A percentile compares a stretch with the other conserved stretches of the same genome.
Conservation (phyloP, 2,888 invertebrate genomes). For the Drosophila cracens region DNA sequence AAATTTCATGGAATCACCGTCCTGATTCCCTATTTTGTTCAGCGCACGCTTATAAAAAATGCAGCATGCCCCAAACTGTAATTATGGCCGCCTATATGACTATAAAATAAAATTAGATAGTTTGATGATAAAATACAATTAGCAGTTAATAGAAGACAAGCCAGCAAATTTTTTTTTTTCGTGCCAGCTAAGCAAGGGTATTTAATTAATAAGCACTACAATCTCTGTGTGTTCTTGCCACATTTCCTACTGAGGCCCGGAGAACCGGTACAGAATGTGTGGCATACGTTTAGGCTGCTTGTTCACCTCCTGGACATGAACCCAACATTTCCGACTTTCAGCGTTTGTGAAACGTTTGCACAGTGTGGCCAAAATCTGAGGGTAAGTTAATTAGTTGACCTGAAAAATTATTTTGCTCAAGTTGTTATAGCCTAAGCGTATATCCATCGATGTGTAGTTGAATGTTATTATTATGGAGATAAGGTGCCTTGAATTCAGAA, state of each 20-base stretch:
- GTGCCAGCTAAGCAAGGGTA: slow-evolving; percentile 10
- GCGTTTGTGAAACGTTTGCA: slow-evolving; percentile 22
- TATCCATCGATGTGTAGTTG: background rate
- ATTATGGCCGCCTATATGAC: background rate
- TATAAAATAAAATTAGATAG: background rate
- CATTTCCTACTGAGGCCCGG: background rate
- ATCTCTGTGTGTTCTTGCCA: background rate
- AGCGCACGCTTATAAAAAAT: slow-evolving; percentile 42
- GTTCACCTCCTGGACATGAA: slow-evolving; percentile 22
- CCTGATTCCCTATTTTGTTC: slow-evolving; percentile 32
- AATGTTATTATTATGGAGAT: background rate
- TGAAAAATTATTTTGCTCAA: background rate
- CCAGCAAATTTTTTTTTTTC: slow-evolving; percentile 1
- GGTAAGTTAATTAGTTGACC: slow-evolving; percentile 53
- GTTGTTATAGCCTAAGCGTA: background rate
- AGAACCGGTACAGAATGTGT: background rate
- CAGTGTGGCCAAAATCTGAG: slow-evolving; percentile 79
- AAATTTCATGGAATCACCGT: slow-evolving; percentile 32
- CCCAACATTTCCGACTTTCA: slow-evolving; percentile 17
- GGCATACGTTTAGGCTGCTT: slow-evolving; percentile 52
- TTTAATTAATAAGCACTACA: slow-evolving; percentile 1
- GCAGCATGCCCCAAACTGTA: slow-evolving; percentile 3
- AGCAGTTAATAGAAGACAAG: background rate
- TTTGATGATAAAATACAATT: background rate
- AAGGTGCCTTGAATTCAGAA: background rate